These are phyloP conservation scores for Exocentrus adspersus DNA, from an alignment of 2,888 invertebrate genomes.

Conservation along the genomic window DNA sequence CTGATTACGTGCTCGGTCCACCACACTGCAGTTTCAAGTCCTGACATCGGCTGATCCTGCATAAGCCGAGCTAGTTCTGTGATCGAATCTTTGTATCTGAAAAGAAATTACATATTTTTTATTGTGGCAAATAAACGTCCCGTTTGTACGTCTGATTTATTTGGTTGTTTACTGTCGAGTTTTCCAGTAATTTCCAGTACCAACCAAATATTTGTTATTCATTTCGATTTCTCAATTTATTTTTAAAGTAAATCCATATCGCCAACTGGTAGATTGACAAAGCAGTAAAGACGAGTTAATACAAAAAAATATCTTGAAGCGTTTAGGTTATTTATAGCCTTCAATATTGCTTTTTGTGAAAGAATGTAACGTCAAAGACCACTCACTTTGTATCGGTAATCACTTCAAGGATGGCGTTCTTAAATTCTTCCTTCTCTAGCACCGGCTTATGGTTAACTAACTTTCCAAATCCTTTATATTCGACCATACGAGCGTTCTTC, in stretches of 20 bases:
- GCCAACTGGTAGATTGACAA: too few species aligned
- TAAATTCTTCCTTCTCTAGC: slow-evolving; percentile 46
- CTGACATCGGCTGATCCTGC: slow-evolving; percentile 40
- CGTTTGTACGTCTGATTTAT: too few species aligned
- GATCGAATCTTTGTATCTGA: slow-evolving; percentile 28
- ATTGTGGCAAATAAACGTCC: too few species aligned
- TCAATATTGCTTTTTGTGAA: too few species aligned
- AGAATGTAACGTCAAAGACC: neutral
- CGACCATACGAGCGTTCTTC: slow-evolving; percentile 31
- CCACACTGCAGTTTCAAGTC: slow-evolving; percentile 52
- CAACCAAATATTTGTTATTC: too few species aligned
- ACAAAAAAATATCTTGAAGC: neutral
- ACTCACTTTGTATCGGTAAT: slow-evolving; percentile 50
- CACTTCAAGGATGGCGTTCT: slow-evolving; percentile 49
- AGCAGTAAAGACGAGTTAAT: too few species aligned
- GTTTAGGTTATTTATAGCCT: too few species aligned
- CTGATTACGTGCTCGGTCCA: slow-evolving; percentile 54
- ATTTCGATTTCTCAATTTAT: too few species aligned
- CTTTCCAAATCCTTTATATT: slow-evolving; percentile 41
- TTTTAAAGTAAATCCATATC: too few species aligned
- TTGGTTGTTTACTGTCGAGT: too few species aligned
- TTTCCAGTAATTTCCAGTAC: too few species aligned
- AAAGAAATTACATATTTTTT: too few species aligned
- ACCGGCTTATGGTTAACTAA: slow-evolving; percentile 37
- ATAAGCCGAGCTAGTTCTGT: slow-evolving; percentile 17